Percentiles rank a stretch among this genome's conserved stretches.
These are phyloP conservation scores for Pavo muticus DNA, from an alignment of 2,113 vertebrate genomes.

Conservation along the genomic window DNA sequence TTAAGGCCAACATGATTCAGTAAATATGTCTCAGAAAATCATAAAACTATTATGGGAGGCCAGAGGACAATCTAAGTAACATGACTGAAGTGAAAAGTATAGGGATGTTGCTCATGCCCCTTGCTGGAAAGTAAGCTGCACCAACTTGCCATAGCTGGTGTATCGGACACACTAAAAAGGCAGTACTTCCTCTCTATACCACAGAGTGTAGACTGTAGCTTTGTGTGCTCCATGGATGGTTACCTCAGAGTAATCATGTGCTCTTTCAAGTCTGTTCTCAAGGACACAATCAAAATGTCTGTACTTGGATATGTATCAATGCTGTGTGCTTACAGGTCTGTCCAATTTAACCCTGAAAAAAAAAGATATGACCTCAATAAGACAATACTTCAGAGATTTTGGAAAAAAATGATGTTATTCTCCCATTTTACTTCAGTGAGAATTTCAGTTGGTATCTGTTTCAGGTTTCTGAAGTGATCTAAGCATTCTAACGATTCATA, in stretches of 20 bases:
- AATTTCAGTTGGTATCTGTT: neutral
- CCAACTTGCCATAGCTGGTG: neutral
- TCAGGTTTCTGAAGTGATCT: neutral
- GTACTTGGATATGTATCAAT: rapidly evolving
- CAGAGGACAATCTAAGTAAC: neutral
- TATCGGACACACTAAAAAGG: rapidly evolving
- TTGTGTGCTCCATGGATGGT: neutral
- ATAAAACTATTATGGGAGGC: neutral
- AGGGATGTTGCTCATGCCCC: neutral
- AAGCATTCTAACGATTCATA: neutral
- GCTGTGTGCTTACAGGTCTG: neutral
- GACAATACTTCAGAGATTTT: neutral
- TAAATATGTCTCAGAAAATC: neutral
- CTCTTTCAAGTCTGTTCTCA: neutral
- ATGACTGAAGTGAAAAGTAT: neutral
- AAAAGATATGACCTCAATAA: neutral
- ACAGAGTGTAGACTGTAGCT: neutral
- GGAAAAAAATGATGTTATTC: neutral
- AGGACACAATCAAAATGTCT: neutral
- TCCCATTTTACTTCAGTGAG: neutral
- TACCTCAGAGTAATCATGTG: neutral
- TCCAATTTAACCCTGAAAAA: neutral
- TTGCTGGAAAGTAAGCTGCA: neutral
- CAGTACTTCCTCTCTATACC: rapidly evolving
- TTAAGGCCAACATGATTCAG: neutral